Percentiles rank a stretch among this genome's conserved stretches.
phyloP scores from a whole-genome alignment of 2,888 invertebrate species.

The Zele albiditarsus region DNA sequence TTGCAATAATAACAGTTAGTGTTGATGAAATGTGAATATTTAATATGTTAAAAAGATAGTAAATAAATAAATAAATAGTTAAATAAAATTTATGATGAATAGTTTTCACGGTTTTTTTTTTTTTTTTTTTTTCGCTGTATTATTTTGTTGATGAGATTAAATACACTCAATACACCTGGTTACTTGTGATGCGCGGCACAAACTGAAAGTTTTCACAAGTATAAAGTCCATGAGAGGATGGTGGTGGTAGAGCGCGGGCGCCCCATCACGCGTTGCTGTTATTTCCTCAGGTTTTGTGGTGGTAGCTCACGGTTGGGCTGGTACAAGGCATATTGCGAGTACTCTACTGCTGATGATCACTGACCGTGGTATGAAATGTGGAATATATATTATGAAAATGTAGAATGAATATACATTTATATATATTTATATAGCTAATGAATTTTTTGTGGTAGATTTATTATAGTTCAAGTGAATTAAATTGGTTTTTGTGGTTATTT shows the following conservation, averaged over 20 bases:
- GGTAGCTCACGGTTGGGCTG: slow-evolving; percentile 38
- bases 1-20: background rate
- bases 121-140: background rate
- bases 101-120: background rate
- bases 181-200: slow-evolving; percentile 58
- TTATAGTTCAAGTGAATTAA: too few species aligned
- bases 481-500: too few species aligned
- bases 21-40: too few species aligned
- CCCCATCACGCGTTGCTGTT: slow-evolving; percentile 34
- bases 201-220: slow-evolving; percentile 64
- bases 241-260: slow-evolving; percentile 47
- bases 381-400: slow-evolving; percentile 40
- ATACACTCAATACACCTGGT: slow-evolving; percentile 25
- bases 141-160: background rate
- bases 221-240: slow-evolving; percentile 39
- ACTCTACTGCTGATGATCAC: slow-evolving; percentile 54
- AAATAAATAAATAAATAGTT: background rate
- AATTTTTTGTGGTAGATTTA: too few species aligned
- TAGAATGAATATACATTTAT: slow-evolving; percentile 56
- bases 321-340: slow-evolving; percentile 40
- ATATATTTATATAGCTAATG: slow-evolving; percentile 58
- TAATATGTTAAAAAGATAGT: too few species aligned
- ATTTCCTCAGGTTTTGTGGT: slow-evolving; percentile 49
- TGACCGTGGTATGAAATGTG: slow-evolving; percentile 60
- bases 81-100: background rate